Conservation (phyloP, 2,113 vertebrate genomes). For the Otocyon megalotis region DNA sequence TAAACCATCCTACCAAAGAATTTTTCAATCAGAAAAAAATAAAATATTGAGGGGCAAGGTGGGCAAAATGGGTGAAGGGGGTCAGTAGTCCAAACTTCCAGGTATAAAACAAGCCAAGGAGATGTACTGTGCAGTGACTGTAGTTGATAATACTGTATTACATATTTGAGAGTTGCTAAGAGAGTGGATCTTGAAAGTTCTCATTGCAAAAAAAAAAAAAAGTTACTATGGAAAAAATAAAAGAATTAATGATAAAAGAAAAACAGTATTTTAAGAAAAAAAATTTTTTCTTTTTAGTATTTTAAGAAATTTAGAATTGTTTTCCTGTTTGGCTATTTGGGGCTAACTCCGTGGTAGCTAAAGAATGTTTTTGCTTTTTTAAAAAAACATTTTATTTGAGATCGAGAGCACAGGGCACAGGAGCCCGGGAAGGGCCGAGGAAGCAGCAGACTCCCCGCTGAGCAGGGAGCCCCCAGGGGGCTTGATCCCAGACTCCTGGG, state of each 20-base stretch:
- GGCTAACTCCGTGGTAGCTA: background rate
- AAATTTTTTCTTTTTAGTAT: background rate
- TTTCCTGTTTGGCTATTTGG: slow-evolving; percentile 15
- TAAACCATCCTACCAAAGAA: background rate
- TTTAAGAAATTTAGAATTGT: background rate
- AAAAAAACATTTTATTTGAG: no score
- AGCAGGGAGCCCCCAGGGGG: no score
- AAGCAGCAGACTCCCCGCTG: no score
- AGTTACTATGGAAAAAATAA: background rate
- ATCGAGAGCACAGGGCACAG: no score
- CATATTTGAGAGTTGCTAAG: background rate
- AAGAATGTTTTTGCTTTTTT: no score
- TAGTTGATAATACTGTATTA: background rate
- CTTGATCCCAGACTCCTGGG: no score
- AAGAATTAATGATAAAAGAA: background rate
- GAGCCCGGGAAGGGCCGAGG: no score
- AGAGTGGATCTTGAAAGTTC: background rate
- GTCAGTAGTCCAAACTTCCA: background rate
- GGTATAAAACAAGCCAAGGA: background rate
- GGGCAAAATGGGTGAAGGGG: background rate
- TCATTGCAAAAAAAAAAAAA: background rate
- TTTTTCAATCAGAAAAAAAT: slow-evolving; percentile 35
- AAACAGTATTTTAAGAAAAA: background rate
- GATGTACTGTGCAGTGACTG: background rate
- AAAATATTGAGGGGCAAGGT: background rate